phyloP scores from a whole-genome alignment of 2,113 vertebrate genomes.

The Campylomormyrus numenius region DNA sequence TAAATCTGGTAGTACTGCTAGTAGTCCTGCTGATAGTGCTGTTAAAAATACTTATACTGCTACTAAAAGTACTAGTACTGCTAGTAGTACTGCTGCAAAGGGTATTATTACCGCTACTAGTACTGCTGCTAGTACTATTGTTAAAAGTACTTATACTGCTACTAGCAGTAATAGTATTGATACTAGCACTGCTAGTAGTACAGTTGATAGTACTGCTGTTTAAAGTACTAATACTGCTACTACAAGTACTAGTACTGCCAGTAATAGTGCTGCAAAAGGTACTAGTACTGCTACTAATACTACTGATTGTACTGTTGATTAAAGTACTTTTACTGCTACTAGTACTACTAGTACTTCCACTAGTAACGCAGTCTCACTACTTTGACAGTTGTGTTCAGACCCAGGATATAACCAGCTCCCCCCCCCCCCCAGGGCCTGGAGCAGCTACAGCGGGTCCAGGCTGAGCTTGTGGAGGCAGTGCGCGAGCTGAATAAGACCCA shows the following conservation, averaged over 20 bases:
- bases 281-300: no score
- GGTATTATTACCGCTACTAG: not conserved
- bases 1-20: not conserved
- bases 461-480: slow-evolving; percentile 70
- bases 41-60: no score
- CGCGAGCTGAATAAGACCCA: slow-evolving; percentile 74
- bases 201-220: not conserved
- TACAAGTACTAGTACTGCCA: no score
- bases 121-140: not conserved
- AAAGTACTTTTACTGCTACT: not conserved
- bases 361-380: not conserved
- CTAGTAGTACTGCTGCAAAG: not conserved
- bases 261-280: no score
- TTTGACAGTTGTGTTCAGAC: not conserved
- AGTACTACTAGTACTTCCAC: not conserved
- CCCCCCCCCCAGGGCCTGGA: slow-evolving; percentile 61
- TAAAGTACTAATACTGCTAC: not conserved
- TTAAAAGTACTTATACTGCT: no score
- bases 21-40: not conserved
- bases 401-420: not conserved
- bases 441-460: slow-evolving; percentile 67
- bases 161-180: not conserved
- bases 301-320: not conserved
- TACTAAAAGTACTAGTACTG: not conserved
- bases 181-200: not conserved